Evolutionary conservation across 2,888 invertebrate genomes (phyloP), one percentile per base, ranked within the genome.

Genomic region (Phasia obesa): DNA sequence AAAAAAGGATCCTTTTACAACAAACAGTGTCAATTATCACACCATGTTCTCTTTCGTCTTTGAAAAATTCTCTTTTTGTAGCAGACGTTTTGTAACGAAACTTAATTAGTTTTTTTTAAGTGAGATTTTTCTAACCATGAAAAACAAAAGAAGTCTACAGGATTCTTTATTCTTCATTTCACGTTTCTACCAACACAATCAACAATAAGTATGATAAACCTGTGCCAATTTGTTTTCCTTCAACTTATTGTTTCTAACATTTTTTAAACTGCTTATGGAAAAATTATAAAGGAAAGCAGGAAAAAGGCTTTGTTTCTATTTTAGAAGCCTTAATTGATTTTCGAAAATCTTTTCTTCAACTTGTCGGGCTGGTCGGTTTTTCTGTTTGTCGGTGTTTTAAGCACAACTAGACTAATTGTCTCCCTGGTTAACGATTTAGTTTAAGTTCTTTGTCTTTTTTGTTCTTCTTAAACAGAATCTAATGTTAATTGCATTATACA

Each of bases 1-100:
- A 83, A 79, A 83, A 79, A 67, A 79, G 59, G 19, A 57, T 55
- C 84, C 76, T 55, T 86, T 85, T 86, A 85, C 84, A 86, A 86
- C 74, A 71, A 65, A 60, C 65, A 51, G 85, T 87, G 85, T 86
- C 86, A 87, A 88, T 88, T 88, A 88, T 88, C 88, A 87, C 89
- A 88, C 88, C 74, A 83, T 35, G 5, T 23, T 51, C 31, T 38
- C 42, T 42, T 42, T n/a, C n/a, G n/a, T n/a, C n/a, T n/a, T n/a
- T n/a, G n/a, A n/a, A n/a, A n/a, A n/a, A n/a, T n/a, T n/a, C n/a
- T n/a, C n/a, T n/a, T n/a, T n/a, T 19, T 53, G 9, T 21, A 25
- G 21, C 5, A 2, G 13, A 55, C 1, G 13, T 35, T 25, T 69
- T 31, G 27, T 38, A 44, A 31, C 19, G 35, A 64, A 70, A 27